Percentiles rank a stretch among this genome's conserved stretches.
phyloP scores from a whole-genome alignment of 2,888 invertebrate genomes.

The Aphrophora alni region DNA sequence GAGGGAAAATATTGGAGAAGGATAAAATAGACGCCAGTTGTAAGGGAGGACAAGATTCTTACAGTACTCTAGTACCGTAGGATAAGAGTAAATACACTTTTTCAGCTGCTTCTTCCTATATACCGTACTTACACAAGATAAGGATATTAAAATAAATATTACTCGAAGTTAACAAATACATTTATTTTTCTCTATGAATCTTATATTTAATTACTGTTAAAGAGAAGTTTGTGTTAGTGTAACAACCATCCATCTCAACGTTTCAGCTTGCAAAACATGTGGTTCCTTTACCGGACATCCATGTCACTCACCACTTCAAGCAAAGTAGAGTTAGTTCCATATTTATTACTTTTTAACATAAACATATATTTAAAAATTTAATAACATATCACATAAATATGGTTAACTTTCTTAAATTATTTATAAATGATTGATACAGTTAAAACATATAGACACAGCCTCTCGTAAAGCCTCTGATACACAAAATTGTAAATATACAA shows the following conservation, averaged over 20 bases:
- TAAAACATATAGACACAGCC: slow-evolving; percentile 33
- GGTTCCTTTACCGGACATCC: neutral
- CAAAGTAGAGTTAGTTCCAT: neutral
- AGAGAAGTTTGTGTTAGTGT: neutral
- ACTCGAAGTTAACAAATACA: neutral
- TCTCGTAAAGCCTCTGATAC: slow-evolving; percentile 39
- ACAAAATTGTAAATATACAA: neutral
- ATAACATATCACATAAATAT: neutral
- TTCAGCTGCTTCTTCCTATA: too few species aligned
- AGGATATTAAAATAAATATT: too few species aligned
- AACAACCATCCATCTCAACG: neutral
- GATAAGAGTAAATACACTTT: too few species aligned
- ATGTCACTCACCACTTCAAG: neutral
- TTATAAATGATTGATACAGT: slow-evolving; percentile 3
- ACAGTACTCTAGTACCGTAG: too few species aligned
- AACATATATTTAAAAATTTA: neutral
- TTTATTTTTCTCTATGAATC: neutral
- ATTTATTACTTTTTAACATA: neutral
- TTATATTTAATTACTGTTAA: neutral
- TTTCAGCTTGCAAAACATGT: too few species aligned
- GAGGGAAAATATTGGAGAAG: too few species aligned
- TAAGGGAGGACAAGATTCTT: too few species aligned
- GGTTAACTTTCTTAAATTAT: neutral
- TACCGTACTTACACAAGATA: too few species aligned
- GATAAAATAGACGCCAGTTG: too few species aligned